These are phyloP conservation scores for Arbacia lixula DNA, from an alignment of 53 echinoderm and acorn worm genomes.

Conservation along the genomic window DNA sequence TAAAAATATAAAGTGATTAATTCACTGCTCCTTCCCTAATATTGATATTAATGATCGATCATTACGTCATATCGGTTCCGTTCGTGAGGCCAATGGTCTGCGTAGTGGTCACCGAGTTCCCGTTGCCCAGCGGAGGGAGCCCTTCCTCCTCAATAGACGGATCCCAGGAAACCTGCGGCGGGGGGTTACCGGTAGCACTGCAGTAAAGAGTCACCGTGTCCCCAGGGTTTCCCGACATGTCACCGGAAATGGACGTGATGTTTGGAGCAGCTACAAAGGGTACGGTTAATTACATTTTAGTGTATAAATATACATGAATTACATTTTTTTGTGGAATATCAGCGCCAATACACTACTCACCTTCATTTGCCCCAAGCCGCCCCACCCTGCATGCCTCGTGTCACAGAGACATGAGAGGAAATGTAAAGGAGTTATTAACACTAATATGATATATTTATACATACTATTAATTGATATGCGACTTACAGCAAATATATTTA, in stretches of 20 bases:
- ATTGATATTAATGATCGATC: not conserved
- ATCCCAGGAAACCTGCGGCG: not conserved
- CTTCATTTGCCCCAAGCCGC: too few species aligned
- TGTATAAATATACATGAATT: too few species aligned
- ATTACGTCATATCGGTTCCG: slow-evolving; percentile 31
- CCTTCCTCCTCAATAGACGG: not conserved
- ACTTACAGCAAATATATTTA: too few species aligned
- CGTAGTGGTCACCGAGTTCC: not conserved
- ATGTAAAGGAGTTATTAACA: too few species aligned
- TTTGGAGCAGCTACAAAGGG: not conserved
- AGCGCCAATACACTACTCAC: too few species aligned
- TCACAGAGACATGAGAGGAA: too few species aligned
- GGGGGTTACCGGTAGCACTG: not conserved
- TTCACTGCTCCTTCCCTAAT: not conserved
- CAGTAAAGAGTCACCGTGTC: not conserved
- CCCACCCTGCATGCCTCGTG: too few species aligned
- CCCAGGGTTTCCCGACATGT: slow-evolving; percentile 1
- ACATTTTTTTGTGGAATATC: too few species aligned
- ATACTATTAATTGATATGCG: too few species aligned
- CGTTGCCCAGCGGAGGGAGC: too few species aligned
- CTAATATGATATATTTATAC: too few species aligned
- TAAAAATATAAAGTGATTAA: too few species aligned
- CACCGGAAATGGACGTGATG: not conserved
- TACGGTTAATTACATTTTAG: not conserved
- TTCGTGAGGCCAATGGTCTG: not conserved